Evolutionary conservation across 2,888 invertebrate species (phyloP), one percentile per base, ranked within the genome.

Genomic region (Drosophila lutescens): DNA sequence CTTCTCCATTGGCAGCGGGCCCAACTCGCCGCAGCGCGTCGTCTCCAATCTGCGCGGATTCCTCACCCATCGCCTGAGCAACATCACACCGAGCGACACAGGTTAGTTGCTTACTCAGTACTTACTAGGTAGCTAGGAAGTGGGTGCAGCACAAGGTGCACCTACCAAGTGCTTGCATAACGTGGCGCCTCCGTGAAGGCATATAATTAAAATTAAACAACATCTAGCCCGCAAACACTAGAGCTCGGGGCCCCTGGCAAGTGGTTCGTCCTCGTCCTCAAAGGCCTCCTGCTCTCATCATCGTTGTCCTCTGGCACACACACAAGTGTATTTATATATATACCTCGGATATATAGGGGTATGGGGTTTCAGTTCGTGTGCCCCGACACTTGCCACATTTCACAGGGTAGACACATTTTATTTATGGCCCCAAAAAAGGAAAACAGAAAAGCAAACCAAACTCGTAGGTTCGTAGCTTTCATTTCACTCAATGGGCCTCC

Each of bases 11-110:
- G 95, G 95, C 82, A 91, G 91, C 92, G 94, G 95, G 91, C 94
- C 94, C 89, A 94, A 94, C 91, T 94, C 95, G 91, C 95, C 95
- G 86, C 93, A 94, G 91, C 94, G 95, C 88, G 95, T 95, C 90
- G 95, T 96, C 91, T 94, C 93, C 93, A 95, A 95, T 93, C 94
- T 96, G 92, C 93, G 94, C 91, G 95, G 95, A 89, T 95, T 94
- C 93, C 94, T 96, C 85, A 93, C 94, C 90, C 94, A 94, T 92
- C 94, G 95, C 74, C 79, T 91, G 93, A 95, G 92, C 93, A 94
- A 92, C 94, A 94, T 91, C 93, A 95, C 91, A 94, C 95, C 93
- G 93, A 94, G 95, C 90, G 95, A 96, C 90, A 94, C 95, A 95
- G 96, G 96, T 96, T 87, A 71, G 71, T 17, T 7, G 10, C 15